A percentile compares a stretch with the other conserved stretches of the same genome.
phyloP scores from a whole-genome alignment of 2,113 vertebrate species.

The Rhineura floridana region DNA sequence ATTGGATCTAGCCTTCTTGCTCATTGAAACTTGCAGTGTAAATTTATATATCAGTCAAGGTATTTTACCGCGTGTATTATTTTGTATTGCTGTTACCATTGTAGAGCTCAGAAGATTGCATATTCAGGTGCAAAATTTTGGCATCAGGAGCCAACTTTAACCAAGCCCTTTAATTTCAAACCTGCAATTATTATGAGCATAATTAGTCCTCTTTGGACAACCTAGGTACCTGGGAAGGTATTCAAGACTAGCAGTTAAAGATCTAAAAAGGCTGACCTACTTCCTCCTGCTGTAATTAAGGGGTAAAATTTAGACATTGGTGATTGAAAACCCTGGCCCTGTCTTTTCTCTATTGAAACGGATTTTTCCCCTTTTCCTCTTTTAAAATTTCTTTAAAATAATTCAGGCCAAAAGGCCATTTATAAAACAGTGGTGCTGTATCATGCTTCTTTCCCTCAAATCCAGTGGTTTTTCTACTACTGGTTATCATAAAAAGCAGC shows the following conservation, averaged over 20 bases:
- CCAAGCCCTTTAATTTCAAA: slow-evolving; percentile 34
- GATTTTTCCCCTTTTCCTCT: background rate
- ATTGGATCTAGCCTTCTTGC: background rate
- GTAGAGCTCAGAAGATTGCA: slow-evolving; percentile 18
- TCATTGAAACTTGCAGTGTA: accelerated
- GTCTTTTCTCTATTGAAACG: slow-evolving; percentile 12
- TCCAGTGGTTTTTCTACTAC: background rate
- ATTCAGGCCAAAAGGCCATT: background rate
- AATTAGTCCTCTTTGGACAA: slow-evolving; percentile 36
- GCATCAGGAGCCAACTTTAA: slow-evolving; percentile 36
- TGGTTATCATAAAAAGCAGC: background rate
- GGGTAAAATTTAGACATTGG: background rate
- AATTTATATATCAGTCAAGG: slow-evolving; percentile 15
- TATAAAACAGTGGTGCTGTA: background rate
- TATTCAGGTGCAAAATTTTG: slow-evolving; percentile 53
- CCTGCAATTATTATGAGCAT: slow-evolving; percentile 31
- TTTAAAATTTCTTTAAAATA: slow-evolving; percentile 18
- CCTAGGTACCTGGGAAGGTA: background rate
- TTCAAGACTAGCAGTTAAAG: slow-evolving; percentile 28
- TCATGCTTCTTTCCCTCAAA: slow-evolving; percentile 29
- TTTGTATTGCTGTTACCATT: slow-evolving; percentile 21
- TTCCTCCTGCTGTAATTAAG: slow-evolving; percentile 10
- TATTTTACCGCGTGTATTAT: background rate
- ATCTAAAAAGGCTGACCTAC: slow-evolving; percentile 4
- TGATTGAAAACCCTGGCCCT: background rate